Percentiles rank a stretch among this genome's conserved stretches.
Conservation (phyloP, 2,888 invertebrate genomes). For the Lumbricus terrestris region DNA sequence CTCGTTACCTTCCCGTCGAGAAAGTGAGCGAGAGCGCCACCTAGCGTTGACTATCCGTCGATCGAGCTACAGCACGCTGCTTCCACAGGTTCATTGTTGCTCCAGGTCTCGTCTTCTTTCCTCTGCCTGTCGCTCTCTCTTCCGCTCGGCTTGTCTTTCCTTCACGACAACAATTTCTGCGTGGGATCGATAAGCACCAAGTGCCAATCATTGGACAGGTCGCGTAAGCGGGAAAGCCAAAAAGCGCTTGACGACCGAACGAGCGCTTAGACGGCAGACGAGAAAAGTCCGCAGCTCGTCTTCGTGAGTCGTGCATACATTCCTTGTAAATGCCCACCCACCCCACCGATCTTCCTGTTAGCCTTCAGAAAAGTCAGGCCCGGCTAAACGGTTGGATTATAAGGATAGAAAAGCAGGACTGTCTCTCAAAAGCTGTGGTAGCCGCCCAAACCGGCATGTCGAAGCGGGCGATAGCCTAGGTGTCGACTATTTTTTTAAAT, state of each 20-base stretch:
- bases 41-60: neutral
- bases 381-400: neutral
- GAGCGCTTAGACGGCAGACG: too few relatives aligned
- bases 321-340: neutral
- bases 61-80: neutral
- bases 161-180: neutral
- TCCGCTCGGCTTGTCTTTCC: neutral
- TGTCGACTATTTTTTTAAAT: too few relatives aligned
- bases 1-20: neutral
- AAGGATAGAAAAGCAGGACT: too few relatives aligned
- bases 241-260: neutral
- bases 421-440: too few relatives aligned
- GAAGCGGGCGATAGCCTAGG: too few relatives aligned
- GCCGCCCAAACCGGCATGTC: too few relatives aligned
- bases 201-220: neutral
- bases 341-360: neutral
- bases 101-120: neutral
- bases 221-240: neutral
- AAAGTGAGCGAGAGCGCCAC: neutral
- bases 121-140: neutral
- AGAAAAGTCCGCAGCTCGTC: neutral
- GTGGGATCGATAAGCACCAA: neutral
- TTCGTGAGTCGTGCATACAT: neutral
- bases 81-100: neutral
- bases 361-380: neutral